These are phyloP conservation scores for Drosophila demipolita DNA, from an alignment of 2,888 invertebrate genomes.

Conservation along the genomic window DNA sequence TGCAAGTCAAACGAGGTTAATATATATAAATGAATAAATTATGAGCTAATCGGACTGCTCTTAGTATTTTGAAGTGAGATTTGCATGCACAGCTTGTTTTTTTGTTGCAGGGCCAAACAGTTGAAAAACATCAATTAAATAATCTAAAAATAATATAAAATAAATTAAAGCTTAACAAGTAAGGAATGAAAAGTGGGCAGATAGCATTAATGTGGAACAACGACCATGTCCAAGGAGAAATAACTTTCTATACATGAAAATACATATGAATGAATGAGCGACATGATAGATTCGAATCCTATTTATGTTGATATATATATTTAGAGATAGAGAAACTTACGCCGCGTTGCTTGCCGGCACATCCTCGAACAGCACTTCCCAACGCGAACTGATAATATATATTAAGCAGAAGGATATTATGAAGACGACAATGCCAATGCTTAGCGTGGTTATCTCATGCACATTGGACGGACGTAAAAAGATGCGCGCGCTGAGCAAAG, in stretches of 20 bases:
- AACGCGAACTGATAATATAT: conserved; percentile 83
- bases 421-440: conserved; percentile 83
- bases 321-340: conserved; percentile 72
- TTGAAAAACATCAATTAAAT: conserved; percentile 62
- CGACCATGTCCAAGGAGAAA: neutral
- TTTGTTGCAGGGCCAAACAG: conserved; percentile 19
- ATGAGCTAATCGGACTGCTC: neutral
- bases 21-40: conserved; percentile 4
- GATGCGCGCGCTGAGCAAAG: conserved; percentile 89
- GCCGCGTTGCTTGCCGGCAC: conserved; percentile 81
- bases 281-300: neutral
- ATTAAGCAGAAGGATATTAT: conserved; percentile 84
- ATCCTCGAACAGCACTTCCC: conserved; percentile 84
- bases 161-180: conserved; percentile 27
- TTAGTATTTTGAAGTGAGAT: conserved; percentile 30
- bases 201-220: neutral
- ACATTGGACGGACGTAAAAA: conserved; percentile 89
- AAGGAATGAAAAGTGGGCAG: neutral
- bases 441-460: conserved; percentile 83
- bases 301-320: neutral
- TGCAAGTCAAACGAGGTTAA: conserved; percentile 33
- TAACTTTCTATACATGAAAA: neutral
- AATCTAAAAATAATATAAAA: conserved; percentile 59
- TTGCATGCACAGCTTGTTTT: conserved; percentile 52
- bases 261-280: neutral